Conservation (phyloP, 35 echinoderm and acorn worm species). For the Ophioderma brevispina region DNA sequence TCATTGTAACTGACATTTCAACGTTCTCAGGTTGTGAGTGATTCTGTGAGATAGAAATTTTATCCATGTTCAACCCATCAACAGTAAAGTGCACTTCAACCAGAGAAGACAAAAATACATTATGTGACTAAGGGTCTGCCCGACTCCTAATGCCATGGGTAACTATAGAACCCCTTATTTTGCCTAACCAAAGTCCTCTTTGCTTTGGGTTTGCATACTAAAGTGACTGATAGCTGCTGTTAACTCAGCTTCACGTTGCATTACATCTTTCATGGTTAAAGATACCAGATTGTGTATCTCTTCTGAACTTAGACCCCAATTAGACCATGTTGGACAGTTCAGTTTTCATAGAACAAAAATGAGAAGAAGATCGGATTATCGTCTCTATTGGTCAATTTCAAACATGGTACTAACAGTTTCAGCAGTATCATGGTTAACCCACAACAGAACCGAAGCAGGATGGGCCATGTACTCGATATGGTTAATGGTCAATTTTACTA, state of each 20-base stretch:
- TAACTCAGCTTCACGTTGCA: not conserved
- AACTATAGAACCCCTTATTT: not conserved
- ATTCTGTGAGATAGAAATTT: no score
- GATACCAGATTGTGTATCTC: not conserved
- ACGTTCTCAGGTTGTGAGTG: no score
- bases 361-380: not conserved
- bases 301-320: not conserved
- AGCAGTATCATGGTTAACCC: not conserved
- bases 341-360: not conserved
- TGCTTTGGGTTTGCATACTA: not conserved
- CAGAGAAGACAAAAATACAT: no score
- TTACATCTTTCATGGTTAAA: not conserved
- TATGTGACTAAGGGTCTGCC: no score
- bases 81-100: no score
- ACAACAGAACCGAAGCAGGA: not conserved
- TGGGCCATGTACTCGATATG: not conserved
- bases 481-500: not conserved
- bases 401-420: not conserved
- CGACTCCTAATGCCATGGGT: no score
- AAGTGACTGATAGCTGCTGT: not conserved
- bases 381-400: not conserved
- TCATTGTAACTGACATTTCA: no score
- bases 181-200: not conserved
- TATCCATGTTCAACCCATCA: no score
- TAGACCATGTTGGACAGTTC: not conserved